Evolutionary conservation across 1,140 invertebrate genomes (phyloP).

Genomic region (Papilio machaon): DNA sequence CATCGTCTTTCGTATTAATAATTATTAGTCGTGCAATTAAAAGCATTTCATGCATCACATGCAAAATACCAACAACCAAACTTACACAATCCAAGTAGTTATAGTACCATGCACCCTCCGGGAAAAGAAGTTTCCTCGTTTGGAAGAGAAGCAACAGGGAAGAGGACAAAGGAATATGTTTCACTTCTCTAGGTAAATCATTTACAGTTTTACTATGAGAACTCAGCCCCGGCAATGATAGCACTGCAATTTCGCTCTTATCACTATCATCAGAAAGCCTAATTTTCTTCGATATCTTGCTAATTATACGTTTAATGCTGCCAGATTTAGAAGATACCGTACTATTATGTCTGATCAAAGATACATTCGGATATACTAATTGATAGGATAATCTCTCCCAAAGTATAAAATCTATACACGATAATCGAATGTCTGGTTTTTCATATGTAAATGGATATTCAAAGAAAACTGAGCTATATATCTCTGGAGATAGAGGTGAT

Average conservation of each 20-base stretch:
- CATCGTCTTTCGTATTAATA: not conserved
- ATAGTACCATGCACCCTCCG: slow-evolving; percentile 78
- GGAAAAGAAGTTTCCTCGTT: slow-evolving; percentile 62
- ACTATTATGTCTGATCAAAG: slow-evolving; percentile 57
- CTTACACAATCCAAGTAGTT: slow-evolving; percentile 77
- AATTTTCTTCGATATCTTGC: slow-evolving; percentile 58
- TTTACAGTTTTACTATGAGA: slow-evolving; percentile 63
- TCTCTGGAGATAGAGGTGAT: slow-evolving; percentile 60
- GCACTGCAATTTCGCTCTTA: slow-evolving; percentile 64
- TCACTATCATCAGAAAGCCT: slow-evolving; percentile 52
- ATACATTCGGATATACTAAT: slow-evolving; percentile 66
- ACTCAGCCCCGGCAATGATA: slow-evolving; percentile 68
- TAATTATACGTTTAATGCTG: slow-evolving; percentile 59
- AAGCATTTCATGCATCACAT: slow-evolving; percentile 49
- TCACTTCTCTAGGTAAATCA: slow-evolving; percentile 67
- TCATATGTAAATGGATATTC: slow-evolving; percentile 58
- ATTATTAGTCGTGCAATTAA: slow-evolving; percentile 28
- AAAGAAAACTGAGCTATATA: slow-evolving; percentile 75
- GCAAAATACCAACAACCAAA: slow-evolving; percentile 64
- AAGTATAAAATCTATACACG: slow-evolving; percentile 75
- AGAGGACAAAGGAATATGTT: slow-evolving; percentile 63
- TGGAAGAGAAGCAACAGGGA: slow-evolving; percentile 67
- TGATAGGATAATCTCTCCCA: slow-evolving; percentile 74
- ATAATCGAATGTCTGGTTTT: slow-evolving; percentile 53
- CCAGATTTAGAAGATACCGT: slow-evolving; percentile 60